Evolutionary conservation across 2,797 vertebrate genomes (phyloP).

Genomic region (Avahi laniger): DNA sequence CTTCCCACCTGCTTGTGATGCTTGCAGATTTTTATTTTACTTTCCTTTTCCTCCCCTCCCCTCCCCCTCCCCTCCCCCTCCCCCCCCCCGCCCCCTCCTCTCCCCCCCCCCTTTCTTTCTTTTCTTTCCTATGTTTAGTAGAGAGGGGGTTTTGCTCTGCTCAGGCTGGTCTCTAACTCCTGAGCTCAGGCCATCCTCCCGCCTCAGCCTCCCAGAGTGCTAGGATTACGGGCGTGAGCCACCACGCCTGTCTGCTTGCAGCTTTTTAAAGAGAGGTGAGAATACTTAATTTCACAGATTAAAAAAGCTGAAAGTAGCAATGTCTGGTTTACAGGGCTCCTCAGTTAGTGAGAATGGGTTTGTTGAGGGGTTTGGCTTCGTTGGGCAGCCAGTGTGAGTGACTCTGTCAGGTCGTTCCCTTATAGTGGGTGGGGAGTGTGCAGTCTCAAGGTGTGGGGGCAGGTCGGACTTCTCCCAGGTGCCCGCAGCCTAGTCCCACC

Average conservation of each 20-base stretch:
- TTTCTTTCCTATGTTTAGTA: too few species aligned
- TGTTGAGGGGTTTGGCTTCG: not conserved
- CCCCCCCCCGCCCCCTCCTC: accelerated
- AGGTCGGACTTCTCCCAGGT: not conserved
- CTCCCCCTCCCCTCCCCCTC: too few species aligned
- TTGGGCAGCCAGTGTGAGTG: not conserved
- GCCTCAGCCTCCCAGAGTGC: too few species aligned
- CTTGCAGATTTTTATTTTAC: not conserved
- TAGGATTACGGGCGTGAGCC: too few species aligned
- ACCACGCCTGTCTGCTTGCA: not conserved
- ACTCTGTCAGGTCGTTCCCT: not conserved
- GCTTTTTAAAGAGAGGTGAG: not conserved
- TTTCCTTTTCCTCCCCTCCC: too few species aligned
- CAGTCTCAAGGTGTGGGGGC: not conserved
- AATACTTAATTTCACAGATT: not conserved
- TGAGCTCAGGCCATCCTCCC: too few species aligned
- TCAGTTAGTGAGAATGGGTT: not conserved
- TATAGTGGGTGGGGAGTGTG: not conserved
- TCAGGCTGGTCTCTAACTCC: too few species aligned
- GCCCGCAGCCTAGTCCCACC: not conserved
- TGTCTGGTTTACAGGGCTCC: not conserved
- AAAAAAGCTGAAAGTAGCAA: not conserved
- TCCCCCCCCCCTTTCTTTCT: too few species aligned
- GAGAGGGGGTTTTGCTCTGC: too few species aligned
- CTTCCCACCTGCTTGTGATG: not conserved